Evolutionary conservation across 2,797 vertebrate genomes (phyloP).

Genomic region (Betta splendens): DNA sequence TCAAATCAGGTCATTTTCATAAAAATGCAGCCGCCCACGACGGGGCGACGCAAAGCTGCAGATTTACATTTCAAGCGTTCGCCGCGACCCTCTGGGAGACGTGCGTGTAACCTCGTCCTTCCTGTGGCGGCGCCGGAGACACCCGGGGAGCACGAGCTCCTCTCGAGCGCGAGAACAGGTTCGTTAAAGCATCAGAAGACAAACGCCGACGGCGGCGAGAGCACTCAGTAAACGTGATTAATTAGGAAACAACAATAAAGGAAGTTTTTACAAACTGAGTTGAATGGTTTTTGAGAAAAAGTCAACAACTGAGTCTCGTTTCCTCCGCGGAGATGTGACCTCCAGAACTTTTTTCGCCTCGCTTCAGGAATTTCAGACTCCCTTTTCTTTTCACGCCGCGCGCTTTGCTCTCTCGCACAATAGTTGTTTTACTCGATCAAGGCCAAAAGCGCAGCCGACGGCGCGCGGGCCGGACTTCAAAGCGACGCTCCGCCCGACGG

Average conservation of each 20-base stretch:
- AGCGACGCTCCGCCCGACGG: conserved; percentile 23
- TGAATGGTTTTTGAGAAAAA: not conserved
- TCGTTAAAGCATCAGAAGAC: conserved; percentile 46
- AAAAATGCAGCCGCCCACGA: conserved; percentile 67
- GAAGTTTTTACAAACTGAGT: conserved; percentile 10
- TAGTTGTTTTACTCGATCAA: conserved; percentile 39
- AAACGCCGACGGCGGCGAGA: conserved; percentile 24
- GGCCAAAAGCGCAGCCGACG: conserved; percentile 21
- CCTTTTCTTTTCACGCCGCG: conserved; percentile 25
- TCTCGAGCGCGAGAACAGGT: no score
- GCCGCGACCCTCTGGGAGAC: conserved; percentile 55
- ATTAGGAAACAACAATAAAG: conserved; percentile 20
- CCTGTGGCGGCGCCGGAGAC: conserved; percentile 20
- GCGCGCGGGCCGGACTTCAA: conserved; percentile 43
- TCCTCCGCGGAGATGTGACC: conserved; percentile 30
- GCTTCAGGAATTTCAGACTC: conserved; percentile 36
- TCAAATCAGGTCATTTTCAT: conserved; percentile 75
- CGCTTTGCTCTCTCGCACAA: conserved; percentile 30
- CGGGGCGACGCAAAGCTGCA: conserved; percentile 45
- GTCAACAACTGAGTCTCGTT: conserved; percentile 7
- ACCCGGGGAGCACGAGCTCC: conserved; percentile 31
- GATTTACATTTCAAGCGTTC: conserved; percentile 75
- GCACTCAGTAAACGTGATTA: conserved; percentile 17
- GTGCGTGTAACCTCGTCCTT: conserved; percentile 63
- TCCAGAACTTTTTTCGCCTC: conserved; percentile 30